phyloP scores from a whole-genome alignment of 2,113 vertebrate genomes.

The Camelus dromedarius region DNA sequence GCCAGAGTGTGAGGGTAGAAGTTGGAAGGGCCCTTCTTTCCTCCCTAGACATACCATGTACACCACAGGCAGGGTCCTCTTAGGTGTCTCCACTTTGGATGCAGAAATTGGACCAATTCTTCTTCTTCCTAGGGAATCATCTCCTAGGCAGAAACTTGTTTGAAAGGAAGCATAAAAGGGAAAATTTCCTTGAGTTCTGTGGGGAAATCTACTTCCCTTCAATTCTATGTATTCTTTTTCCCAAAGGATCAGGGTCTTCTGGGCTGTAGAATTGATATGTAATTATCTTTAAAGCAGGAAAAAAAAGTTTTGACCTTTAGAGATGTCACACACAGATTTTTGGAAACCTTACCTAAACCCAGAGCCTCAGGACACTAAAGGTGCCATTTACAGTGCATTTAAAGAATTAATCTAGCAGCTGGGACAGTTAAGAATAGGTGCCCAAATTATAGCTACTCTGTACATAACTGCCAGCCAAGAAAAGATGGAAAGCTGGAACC shows the following conservation, averaged over 20 bases:
- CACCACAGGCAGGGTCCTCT: background rate
- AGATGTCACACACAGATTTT: slow-evolving; percentile 18
- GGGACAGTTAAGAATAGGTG: slow-evolving; percentile 17
- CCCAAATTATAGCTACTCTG: slow-evolving; percentile 23
- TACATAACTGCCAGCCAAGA: background rate
- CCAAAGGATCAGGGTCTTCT: slow-evolving; percentile 17
- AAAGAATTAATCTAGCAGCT: slow-evolving; percentile 46
- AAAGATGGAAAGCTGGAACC: background rate
- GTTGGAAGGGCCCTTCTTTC: background rate
- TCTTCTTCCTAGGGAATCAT: background rate
- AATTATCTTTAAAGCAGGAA: slow-evolving; percentile 15
- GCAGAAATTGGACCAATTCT: slow-evolving; percentile 22
- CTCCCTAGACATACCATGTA: background rate
- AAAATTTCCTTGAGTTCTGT: background rate
- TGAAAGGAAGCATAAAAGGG: background rate
- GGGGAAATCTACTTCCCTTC: slow-evolving; percentile 36
- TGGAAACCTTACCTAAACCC: slow-evolving; percentile 20
- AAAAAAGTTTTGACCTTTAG: slow-evolving; percentile 13
- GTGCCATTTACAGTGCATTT: background rate
- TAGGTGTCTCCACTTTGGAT: background rate
- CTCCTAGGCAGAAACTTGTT: slow-evolving; percentile 38
- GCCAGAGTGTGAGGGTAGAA: background rate
- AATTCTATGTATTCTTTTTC: slow-evolving; percentile 23
- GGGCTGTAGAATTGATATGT: background rate
- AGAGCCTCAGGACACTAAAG: slow-evolving; percentile 41